Percentiles rank a stretch among this genome's conserved stretches.
Conservation (phyloP, 2,113 vertebrate species). For the Chinchilla lanigera region DNA sequence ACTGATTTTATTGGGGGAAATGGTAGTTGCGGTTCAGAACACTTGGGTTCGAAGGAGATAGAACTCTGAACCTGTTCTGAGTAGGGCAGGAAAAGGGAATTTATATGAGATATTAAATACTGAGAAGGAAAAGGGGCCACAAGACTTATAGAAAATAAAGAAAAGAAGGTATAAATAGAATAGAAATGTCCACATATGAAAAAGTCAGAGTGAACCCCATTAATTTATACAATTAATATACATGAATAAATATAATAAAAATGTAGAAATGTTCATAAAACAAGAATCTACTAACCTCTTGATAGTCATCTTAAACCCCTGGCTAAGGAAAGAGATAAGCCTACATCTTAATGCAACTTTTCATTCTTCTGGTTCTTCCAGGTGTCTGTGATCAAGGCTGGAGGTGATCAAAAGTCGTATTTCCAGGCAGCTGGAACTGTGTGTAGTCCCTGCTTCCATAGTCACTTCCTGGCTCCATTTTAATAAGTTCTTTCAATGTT, state of each 20-base stretch:
- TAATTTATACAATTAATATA: neutral
- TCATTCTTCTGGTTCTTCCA: neutral
- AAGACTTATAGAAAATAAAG: neutral
- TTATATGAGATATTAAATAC: neutral
- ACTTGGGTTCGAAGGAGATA: neutral
- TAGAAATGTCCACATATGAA: neutral
- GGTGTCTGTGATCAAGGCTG: neutral
- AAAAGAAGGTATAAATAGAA: neutral
- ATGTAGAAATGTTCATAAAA: neutral
- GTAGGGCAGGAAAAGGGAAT: neutral
- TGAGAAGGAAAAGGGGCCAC: neutral
- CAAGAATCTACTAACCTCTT: neutral
- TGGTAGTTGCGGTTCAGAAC: neutral
- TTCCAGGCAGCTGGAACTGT: neutral
- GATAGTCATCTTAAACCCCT: neutral
- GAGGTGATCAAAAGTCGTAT: neutral
- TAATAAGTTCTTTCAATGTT: neutral
- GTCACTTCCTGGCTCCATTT: neutral
- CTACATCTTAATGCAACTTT: neutral
- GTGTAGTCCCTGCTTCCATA: neutral
- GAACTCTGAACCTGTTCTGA: neutral
- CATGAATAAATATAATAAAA: neutral
- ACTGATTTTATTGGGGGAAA: neutral
- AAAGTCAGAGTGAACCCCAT: neutral
- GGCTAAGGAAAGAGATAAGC: too few relatives aligned